Evolutionary conservation across 2,113 vertebrate species (phyloP).

Genomic region (Austrofundulus limnaeus): DNA sequence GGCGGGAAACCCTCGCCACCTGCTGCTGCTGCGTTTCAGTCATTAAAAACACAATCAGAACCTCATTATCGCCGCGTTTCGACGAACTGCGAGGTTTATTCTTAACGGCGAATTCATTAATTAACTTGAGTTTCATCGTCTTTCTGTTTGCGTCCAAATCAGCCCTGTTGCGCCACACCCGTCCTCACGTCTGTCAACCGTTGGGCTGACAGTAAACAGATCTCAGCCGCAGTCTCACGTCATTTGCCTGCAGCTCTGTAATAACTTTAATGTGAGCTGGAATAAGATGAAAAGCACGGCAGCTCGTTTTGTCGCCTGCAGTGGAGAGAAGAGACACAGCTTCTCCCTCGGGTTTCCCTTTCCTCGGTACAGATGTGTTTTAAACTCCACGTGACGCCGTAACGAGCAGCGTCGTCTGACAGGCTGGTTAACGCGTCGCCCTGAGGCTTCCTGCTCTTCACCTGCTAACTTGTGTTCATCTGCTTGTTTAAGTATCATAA

Average conservation of each 20-base stretch:
- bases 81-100: background rate
- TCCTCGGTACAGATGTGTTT: too few species aligned
- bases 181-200: background rate
- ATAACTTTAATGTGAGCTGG: background rate
- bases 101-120: too few species aligned
- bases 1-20: too few species aligned
- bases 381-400: background rate
- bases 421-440: background rate
- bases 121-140: too few species aligned
- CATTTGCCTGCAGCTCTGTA: slow-evolving; percentile 2
- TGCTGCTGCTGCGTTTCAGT: background rate
- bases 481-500: slow-evolving; percentile 21
- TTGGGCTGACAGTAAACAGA: background rate
- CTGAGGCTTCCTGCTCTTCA: slow-evolving; percentile 1
- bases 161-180: background rate
- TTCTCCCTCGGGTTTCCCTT: background rate
- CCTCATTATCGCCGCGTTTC: slow-evolving; percentile 11
- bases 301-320: slow-evolving; percentile 2
- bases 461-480: slow-evolving; percentile 29
- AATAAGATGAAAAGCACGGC: slow-evolving; percentile 22
- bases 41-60: slow-evolving; percentile 45
- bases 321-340: background rate
- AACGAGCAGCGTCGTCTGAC: background rate
- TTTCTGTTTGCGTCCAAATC: too few species aligned
- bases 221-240: slow-evolving; percentile 10